Evolutionary conservation across 92 coral and sea anemone genomes (phyloP).

Genomic region (Porites cylindrica): DNA sequence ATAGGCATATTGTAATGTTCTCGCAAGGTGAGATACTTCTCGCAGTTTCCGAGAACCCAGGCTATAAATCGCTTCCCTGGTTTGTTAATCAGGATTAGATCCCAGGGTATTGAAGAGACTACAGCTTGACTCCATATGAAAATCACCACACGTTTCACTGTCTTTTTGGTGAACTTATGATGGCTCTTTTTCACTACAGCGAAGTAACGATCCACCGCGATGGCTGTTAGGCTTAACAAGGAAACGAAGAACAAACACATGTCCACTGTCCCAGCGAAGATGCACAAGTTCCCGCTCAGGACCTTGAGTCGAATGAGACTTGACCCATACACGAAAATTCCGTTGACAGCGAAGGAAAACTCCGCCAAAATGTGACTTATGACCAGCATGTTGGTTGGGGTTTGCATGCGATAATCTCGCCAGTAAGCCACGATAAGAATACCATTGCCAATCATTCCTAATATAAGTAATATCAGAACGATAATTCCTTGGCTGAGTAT

Average conservation of each 20-base stretch:
- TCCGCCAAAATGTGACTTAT: slow-evolving; percentile 81
- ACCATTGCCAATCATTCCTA: slow-evolving; percentile 75
- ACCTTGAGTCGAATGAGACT: slow-evolving; percentile 58
- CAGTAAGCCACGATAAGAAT: slow-evolving; percentile 67
- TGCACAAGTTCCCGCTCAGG: slow-evolving; percentile 58
- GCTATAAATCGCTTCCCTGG: slow-evolving; percentile 77
- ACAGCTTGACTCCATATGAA: slow-evolving; percentile 71
- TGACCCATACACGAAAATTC: slow-evolving; percentile 73
- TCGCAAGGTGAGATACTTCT: slow-evolving; percentile 54
- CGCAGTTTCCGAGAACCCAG: slow-evolving; percentile 82
- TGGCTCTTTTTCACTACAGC: slow-evolving; percentile 85
- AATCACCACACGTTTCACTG: slow-evolving; percentile 57
- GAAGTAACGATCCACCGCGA: slow-evolving; percentile 79
- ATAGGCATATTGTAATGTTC: slow-evolving; percentile 25
- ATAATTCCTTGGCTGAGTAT: slow-evolving; percentile 51
- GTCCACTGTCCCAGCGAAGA: slow-evolving; percentile 71
- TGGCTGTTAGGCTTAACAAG: slow-evolving; percentile 75
- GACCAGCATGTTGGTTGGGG: slow-evolving; percentile 78
- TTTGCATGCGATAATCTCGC: slow-evolving; percentile 79
- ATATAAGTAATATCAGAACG: slow-evolving; percentile 55
- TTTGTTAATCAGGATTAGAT: slow-evolving; percentile 50
- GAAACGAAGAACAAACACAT: slow-evolving; percentile 75
- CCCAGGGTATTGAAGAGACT: slow-evolving; percentile 82
- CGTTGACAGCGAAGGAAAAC: slow-evolving; percentile 73
- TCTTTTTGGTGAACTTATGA: slow-evolving; percentile 71